Percentiles rank a stretch among this genome's conserved stretches.
Conservation (phyloP, 2,797 vertebrate genomes). For the Lutjanus campechanus region DNA sequence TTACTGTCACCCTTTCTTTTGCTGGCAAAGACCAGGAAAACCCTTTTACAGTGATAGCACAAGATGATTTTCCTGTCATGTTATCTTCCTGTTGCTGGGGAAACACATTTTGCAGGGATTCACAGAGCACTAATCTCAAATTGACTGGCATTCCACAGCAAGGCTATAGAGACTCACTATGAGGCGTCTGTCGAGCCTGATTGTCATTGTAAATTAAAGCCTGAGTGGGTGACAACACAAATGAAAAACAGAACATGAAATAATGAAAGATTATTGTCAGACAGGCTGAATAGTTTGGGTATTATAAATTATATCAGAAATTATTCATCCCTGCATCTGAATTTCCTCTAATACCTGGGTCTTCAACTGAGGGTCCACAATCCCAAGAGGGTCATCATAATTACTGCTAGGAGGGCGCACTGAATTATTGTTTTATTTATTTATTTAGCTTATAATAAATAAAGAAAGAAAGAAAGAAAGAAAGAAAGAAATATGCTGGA, state of each 20-base stretch:
- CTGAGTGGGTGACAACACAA: slow-evolving; percentile 34
- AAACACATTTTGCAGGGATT: slow-evolving; percentile 64
- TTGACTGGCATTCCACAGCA: slow-evolving; percentile 61
- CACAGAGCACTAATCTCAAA: slow-evolving; percentile 65
- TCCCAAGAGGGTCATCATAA: no score
- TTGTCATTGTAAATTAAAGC: slow-evolving; percentile 56
- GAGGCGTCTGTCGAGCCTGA: slow-evolving; percentile 34
- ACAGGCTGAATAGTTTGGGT: slow-evolving; percentile 13
- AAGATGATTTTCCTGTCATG: slow-evolving; percentile 69
- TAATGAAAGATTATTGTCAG: slow-evolving; percentile 14
- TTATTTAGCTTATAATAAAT: no score
- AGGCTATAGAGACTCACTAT: slow-evolving; percentile 27
- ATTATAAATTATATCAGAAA: slow-evolving; percentile 1
- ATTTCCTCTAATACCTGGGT: slow-evolving; percentile 1
- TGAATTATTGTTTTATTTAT: no score
- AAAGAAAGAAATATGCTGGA: no score
- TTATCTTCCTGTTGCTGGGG: slow-evolving; percentile 71
- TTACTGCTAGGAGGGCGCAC: no score
- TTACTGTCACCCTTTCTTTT: slow-evolving; percentile 35
- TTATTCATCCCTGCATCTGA: background rate
- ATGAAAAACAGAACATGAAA: slow-evolving; percentile 24
- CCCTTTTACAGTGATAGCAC: slow-evolving; percentile 51
- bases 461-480: no score
- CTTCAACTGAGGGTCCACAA: no score
- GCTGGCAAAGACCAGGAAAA: slow-evolving; percentile 45